Base-by-base conservation (phyloP, 2,113 vertebrate species). In the Plecotus auritus region DNA sequence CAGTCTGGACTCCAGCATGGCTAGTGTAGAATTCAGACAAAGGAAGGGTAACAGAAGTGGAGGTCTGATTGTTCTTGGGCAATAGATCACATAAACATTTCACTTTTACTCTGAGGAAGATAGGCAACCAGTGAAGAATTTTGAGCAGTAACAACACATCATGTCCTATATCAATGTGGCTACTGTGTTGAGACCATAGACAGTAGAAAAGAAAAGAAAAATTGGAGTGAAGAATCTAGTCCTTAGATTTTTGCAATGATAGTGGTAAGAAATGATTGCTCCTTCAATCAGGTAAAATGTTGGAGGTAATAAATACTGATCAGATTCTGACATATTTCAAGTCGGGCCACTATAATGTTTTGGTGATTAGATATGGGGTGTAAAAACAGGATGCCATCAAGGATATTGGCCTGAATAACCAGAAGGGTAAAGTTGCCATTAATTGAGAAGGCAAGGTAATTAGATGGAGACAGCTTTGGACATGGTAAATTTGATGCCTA, bases 1-100 rank as follows among this genome's bases (percentile, higher is more conserved):
- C 1, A 22, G 0, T 1, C 6, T 26, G 9, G 51, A 64, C 17
- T 9, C 4, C 22, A 54, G 1, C 2, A 0, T 42, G 22, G 13
- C 37, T 81, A 42, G 22, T 30, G 2, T 10, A 67, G 28, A 47
- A 28, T 32, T 7, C 0, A 0, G 32, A 61, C 16, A 61, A 77
- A 78, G 12, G 18, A 64, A 59, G 18, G 9, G 3, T 12, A 32
- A 23, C 1, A 9, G 20, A 7, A 42, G 45, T 18, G 70, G 35
- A 59, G 5, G 7, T 64, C 1, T 56, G 35, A 90, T 45, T 64
- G 16, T 5, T 22, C 45, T 32, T 32, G 32, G 13, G 30, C 1
- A 1, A 12, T n/a, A 47, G 14, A 51, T 40, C 14, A 35, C 20
- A 16, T 59, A 32, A 32, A 61, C 8, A 42, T 28, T 69, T 42